Conservation (phyloP, 2,113 vertebrate genomes). For the Dipodomys ordii region DNA sequence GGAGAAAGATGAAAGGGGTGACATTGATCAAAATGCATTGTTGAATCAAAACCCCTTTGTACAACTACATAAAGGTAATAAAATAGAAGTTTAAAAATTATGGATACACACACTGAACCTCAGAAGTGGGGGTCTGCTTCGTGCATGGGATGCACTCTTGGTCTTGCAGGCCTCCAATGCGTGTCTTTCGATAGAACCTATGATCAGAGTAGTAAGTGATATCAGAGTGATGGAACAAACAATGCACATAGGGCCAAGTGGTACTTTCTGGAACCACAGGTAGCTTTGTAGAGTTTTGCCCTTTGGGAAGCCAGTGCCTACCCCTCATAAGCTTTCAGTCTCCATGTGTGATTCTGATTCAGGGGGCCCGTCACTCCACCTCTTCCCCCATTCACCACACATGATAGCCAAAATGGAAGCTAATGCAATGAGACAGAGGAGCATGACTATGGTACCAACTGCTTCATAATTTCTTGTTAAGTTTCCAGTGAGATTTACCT, state of each 20-base stretch:
- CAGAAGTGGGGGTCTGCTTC: constrained; percentile 83
- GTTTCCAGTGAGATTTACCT: constrained; percentile 21
- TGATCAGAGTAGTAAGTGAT: constrained; percentile 60
- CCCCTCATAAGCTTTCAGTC: not conserved
- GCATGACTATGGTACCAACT: not conserved
- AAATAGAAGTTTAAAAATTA: no score
- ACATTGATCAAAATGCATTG: no score
- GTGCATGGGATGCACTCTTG: constrained; percentile 91
- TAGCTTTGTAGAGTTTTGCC: not conserved
- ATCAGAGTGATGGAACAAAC: constrained; percentile 27
- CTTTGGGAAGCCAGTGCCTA: not conserved
- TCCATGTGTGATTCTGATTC: not conserved
- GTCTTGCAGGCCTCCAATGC: constrained; percentile 90
- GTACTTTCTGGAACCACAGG: not conserved
- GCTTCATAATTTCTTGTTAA: not conserved
- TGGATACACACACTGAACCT: constrained; percentile 87
- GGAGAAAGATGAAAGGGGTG: no score
- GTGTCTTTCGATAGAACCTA: constrained; percentile 90
- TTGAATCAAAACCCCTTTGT: no score
- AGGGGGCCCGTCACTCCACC: not conserved
- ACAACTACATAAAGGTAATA: no score
- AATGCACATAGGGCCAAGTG: not conserved
- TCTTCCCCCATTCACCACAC: not conserved
- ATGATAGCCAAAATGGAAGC: not conserved
- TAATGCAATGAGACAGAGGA: constrained; percentile 3